Conservation (phyloP, 2,888 invertebrate genomes). For the Cinara cedri region DNA sequence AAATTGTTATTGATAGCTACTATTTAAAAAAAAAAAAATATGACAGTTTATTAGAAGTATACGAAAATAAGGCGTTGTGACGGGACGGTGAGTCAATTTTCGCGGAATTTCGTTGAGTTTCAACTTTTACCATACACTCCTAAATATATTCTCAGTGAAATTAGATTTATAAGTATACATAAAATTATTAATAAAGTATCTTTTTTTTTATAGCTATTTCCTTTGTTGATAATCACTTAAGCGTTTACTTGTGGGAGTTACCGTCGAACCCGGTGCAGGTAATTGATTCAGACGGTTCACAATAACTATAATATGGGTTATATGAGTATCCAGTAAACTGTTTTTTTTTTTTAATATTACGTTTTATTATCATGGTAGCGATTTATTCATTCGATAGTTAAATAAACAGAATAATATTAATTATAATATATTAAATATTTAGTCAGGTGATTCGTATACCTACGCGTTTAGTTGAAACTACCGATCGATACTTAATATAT, state of each 20-base stretch:
- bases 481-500: not conserved
- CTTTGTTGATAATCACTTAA: not conserved
- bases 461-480: not conserved
- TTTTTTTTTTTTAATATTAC: not conserved
- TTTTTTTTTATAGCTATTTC: not conserved
- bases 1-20: not conserved
- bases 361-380: not conserved
- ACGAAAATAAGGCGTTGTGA: not conserved
- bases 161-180: no score
- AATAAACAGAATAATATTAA: not conserved
- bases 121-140: not conserved
- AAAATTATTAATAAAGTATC: not conserved
- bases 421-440: not conserved
- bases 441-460: not conserved
- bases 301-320: no score
- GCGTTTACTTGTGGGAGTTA: not conserved
- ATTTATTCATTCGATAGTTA: not conserved
- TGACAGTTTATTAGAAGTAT: not conserved
- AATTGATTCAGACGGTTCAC: not conserved
- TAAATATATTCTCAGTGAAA: not conserved
- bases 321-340: not conserved
- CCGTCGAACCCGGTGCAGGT: not conserved
- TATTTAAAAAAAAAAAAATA: not conserved
- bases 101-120: not conserved
- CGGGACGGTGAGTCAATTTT: not conserved